Evolutionary conservation across 2,113 vertebrate species (phyloP).

Genomic region (Chaenocephalus aceratus): DNA sequence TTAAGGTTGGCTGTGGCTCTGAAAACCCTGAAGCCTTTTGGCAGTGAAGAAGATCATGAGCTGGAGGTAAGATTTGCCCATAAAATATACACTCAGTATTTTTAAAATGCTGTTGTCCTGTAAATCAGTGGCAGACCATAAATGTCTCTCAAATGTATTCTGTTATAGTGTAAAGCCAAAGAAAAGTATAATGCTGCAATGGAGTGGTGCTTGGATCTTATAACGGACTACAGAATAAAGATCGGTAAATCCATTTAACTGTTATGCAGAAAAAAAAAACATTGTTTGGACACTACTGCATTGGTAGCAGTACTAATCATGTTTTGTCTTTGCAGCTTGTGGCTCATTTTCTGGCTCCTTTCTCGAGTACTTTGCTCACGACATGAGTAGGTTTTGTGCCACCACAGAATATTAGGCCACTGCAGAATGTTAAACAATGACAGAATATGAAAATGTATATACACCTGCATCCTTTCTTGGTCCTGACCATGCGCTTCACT

Average conservation of each 20-base stretch:
- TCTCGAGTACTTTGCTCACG: constrained; percentile 90
- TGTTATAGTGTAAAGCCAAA: constrained; percentile 85
- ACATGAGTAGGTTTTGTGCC: constrained; percentile 90
- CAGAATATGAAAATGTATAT: neutral
- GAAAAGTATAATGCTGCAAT: constrained; percentile 84
- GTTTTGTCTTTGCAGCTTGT: constrained; percentile 83
- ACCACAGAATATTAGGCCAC: no score
- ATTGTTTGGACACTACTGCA: neutral
- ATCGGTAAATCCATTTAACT: constrained; percentile 80
- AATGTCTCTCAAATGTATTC: neutral
- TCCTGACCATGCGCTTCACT: neutral
- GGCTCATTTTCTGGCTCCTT: constrained; percentile 92
- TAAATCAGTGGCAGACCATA: neutral
- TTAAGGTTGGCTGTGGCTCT: constrained; percentile 86
- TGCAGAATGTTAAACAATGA: no score
- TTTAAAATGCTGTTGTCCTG: neutral
- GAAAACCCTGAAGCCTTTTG: constrained; percentile 90
- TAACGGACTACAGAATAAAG: constrained; percentile 90
- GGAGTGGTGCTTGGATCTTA: constrained; percentile 88
- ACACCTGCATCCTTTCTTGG: neutral
- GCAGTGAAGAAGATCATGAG: constrained; percentile 87
- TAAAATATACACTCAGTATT: neutral
- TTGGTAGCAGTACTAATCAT: neutral
- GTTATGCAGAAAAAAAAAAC: neutral
- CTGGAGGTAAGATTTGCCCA: constrained; percentile 85